phyloP scores from a whole-genome alignment of 2,888 invertebrate species.

The Protophormia terraenovae region DNA sequence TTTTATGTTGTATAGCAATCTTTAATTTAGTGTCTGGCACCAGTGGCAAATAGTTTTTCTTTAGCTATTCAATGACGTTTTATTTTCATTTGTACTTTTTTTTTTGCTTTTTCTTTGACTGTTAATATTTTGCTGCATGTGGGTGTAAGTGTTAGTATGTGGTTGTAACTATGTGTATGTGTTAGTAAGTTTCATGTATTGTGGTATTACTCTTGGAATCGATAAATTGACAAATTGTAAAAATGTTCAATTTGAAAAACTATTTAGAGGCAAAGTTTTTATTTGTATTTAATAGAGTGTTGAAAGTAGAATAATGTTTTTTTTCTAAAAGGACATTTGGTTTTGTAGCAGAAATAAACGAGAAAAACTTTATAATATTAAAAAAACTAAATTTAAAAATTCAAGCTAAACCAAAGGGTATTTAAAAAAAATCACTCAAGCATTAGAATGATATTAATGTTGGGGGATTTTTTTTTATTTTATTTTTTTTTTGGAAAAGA shows the following conservation, averaged over 20 bases:
- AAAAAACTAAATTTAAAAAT: constrained; percentile 12
- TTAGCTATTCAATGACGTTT: constrained; percentile 48
- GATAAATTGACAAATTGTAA: constrained; percentile 80
- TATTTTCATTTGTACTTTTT: constrained; percentile 13
- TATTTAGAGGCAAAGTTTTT: constrained; percentile 60
- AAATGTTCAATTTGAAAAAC: constrained; percentile 69
- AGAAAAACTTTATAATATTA: background rate
- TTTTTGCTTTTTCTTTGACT: background rate
- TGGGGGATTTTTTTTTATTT: too few species aligned
- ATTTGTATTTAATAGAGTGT: constrained; percentile 62
- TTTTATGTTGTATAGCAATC: constrained; percentile 52
- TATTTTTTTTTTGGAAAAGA: background rate
- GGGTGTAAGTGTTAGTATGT: background rate
- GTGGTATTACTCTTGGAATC: constrained; percentile 69
- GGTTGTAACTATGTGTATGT: constrained; percentile 1
- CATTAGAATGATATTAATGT: constrained; percentile 42
- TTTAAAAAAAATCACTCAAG: constrained; percentile 3
- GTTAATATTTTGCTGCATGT: background rate
- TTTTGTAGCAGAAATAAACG: background rate
- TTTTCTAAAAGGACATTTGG: background rate
- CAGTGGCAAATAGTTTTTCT: constrained; percentile 67
- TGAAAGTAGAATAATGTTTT: constrained; percentile 44
- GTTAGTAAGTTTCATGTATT: constrained; percentile 28
- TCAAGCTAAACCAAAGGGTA: background rate
- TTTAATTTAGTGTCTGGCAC: constrained; percentile 69